A percentile compares a stretch with the other conserved stretches of the same genome.
phyloP scores from a whole-genome alignment of 2,888 invertebrate species.

The Drosophila birchii region DNA sequence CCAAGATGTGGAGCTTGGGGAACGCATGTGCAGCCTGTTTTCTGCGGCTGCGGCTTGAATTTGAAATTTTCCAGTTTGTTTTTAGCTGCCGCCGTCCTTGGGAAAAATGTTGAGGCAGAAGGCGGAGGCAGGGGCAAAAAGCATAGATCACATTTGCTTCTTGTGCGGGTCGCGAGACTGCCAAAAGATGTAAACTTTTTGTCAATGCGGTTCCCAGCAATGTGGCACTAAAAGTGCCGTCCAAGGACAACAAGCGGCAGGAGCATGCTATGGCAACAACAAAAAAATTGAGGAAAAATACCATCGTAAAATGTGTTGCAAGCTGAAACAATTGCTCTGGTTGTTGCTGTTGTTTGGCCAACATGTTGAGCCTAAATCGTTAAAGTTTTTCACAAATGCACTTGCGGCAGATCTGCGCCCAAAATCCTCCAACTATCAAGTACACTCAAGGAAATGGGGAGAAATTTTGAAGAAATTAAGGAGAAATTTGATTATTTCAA shows the following conservation, averaged over 20 bases:
- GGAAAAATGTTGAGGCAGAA: slow-evolving; percentile 11
- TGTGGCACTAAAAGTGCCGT: slow-evolving; percentile 68
- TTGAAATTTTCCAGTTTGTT: slow-evolving; percentile 71
- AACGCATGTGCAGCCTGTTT: slow-evolving; percentile 68
- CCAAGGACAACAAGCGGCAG: slow-evolving; percentile 58
- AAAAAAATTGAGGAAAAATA: slow-evolving; percentile 31
- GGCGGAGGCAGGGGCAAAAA: slow-evolving; percentile 46
- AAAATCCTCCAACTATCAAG: slow-evolving; percentile 17
- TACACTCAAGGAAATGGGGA: not conserved
- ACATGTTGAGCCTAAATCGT: slow-evolving; percentile 83
- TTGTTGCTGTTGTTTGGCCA: slow-evolving; percentile 58
- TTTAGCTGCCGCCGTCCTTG: slow-evolving; percentile 52
- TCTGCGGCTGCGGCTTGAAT: slow-evolving; percentile 74
- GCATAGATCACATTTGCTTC: slow-evolving; percentile 75
- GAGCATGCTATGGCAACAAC: slow-evolving; percentile 15
- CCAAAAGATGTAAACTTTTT: slow-evolving; percentile 64
- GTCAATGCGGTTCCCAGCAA: slow-evolving; percentile 62
- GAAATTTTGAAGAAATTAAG: not conserved
- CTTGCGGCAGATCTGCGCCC: slow-evolving; percentile 66
- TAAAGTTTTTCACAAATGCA: slow-evolving; percentile 80
- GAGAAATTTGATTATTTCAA: not conserved
- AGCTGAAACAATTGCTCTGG: slow-evolving; percentile 68
- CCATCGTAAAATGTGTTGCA: slow-evolving; percentile 74
- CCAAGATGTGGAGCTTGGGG: slow-evolving; percentile 49
- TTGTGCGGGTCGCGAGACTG: slow-evolving; percentile 54